Evolutionary conservation across 2,888 invertebrate genomes (phyloP).

Genomic region (Trichogramma evanescens): DNA sequence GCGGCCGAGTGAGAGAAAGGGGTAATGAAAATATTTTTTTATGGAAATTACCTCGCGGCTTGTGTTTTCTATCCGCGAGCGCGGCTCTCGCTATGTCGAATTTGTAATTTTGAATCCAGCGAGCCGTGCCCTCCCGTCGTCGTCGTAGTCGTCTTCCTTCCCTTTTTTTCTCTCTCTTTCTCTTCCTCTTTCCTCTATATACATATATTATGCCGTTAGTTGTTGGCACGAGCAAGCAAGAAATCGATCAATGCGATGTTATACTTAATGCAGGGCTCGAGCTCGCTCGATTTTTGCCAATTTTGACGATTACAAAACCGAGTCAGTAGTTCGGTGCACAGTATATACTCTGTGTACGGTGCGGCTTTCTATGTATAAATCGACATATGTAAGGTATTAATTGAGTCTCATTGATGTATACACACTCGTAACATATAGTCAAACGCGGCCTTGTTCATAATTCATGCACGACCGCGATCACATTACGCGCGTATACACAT

Average conservation of each 20-base stretch:
- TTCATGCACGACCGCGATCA: constrained; percentile 4
- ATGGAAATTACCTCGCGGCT: constrained; percentile 17
- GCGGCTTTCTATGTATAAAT: too few species aligned
- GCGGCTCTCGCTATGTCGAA: constrained; percentile 3
- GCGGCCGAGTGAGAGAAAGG: neutral
- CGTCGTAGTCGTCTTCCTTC: too few species aligned
- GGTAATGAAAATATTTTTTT: constrained; percentile 24
- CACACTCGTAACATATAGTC: too few species aligned
- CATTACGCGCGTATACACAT: neutral
- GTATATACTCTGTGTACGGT: too few species aligned
- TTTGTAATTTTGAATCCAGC: constrained; percentile 15
- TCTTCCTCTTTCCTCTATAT: neutral
- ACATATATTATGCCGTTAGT: neutral
- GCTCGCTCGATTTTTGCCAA: too few species aligned
- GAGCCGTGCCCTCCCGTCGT: neutral
- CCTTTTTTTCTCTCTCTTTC: neutral
- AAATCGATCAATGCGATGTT: too few species aligned
- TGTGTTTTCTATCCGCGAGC: too few species aligned
- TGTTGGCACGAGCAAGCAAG: neutral
- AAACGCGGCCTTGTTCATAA: constrained; percentile 15
- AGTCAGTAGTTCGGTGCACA: too few species aligned
- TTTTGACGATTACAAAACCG: too few species aligned
- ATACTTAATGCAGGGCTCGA: too few species aligned
- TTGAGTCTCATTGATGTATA: constrained; percentile 13
- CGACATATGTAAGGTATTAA: constrained; percentile 4